Evolutionary conservation across 1,140 invertebrate genomes (phyloP).

Genomic region (Bombus fervidus): DNA sequence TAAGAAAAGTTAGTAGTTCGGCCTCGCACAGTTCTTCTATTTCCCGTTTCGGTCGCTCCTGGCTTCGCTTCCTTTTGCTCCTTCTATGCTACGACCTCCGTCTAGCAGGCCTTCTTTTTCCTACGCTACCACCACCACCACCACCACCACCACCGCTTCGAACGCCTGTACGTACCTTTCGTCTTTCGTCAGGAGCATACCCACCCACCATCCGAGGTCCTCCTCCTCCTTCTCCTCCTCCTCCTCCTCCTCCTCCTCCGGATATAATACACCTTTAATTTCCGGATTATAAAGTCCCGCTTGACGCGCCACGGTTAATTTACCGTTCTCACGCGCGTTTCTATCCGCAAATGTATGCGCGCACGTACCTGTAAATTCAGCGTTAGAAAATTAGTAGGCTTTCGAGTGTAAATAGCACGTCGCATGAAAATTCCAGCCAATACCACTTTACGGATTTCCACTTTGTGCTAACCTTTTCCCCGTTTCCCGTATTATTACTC

Average conservation of each 20-base stretch:
- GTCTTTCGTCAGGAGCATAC: constrained; percentile 35
- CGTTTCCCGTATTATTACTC: not conserved
- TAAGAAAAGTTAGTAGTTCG: constrained; percentile 80
- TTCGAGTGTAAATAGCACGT: not conserved
- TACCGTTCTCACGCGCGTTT: constrained; percentile 73
- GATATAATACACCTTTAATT: constrained; percentile 82
- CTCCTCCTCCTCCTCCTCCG: constrained; percentile 61
- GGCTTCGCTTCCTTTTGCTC: constrained; percentile 14
- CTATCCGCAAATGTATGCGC: not conserved
- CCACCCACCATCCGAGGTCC: constrained; percentile 26
- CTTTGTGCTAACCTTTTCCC: not conserved
- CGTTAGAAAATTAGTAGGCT: constrained; percentile 15
- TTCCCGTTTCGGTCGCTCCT: constrained; percentile 39
- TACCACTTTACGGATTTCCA: not conserved
- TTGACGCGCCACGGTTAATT: constrained; percentile 76
- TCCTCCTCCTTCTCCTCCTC: constrained; percentile 39
- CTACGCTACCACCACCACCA: constrained; percentile 11
- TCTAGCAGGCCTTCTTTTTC: constrained; percentile 31
- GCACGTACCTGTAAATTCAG: not conserved
- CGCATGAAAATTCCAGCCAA: constrained; percentile 8
- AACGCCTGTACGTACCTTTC: constrained; percentile 23
- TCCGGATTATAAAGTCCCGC: constrained; percentile 80
- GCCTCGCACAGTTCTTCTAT: constrained; percentile 62
- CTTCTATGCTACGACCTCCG: constrained; percentile 21
- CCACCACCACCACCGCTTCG: constrained; percentile 3